Evolutionary conservation across 2,113 vertebrate genomes (phyloP).

Genomic region (Nestor notabilis): DNA sequence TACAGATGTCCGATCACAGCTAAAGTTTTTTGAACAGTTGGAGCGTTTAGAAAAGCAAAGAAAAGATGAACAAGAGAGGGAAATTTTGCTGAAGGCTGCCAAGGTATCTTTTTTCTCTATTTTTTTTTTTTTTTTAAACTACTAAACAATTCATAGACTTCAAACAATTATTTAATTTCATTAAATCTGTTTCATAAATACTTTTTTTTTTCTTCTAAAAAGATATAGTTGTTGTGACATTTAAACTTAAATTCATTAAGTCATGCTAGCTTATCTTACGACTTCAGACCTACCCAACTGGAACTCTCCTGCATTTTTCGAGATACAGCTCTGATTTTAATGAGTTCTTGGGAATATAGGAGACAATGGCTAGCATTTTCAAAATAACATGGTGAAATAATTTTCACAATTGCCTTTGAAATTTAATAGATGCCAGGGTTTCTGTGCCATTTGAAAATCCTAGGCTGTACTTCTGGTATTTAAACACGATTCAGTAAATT

Average conservation of each 20-base stretch:
- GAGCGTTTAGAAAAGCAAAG: conserved; percentile 89
- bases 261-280: neutral
- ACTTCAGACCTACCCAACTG: neutral
- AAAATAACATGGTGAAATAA: neutral
- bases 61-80: conserved; percentile 88
- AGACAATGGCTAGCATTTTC: neutral
- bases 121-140: neutral
- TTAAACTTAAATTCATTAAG: neutral
- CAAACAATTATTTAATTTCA: neutral
- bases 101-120: conserved; percentile 73
- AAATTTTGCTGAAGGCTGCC: conserved; percentile 88
- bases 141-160: neutral
- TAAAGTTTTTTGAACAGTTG: conserved; percentile 90
- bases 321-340: neutral
- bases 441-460: neutral
- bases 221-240: neutral
- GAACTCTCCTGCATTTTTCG: neutral
- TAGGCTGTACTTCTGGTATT: neutral
- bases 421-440: neutral
- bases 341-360: neutral
- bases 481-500: neutral
- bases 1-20: conserved; percentile 84
- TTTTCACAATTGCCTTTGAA: neutral
- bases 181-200: neutral
- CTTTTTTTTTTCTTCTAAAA: neutral